phyloP scores from a whole-genome alignment of 2,113 vertebrate species.

The Plestiodon gilberti region DNA sequence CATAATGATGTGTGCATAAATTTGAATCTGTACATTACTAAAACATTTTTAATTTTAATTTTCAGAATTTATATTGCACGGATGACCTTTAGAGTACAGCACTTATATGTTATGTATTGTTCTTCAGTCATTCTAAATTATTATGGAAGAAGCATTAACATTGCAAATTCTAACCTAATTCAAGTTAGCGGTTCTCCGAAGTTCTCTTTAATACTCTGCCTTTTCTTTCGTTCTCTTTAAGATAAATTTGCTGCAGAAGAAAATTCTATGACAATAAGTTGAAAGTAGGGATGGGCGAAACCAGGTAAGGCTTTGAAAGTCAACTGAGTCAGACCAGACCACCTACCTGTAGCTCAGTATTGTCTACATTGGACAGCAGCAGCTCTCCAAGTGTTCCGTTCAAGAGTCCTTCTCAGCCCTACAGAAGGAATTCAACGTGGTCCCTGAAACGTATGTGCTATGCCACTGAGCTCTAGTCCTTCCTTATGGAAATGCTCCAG shows the following conservation, averaged over 20 bases:
- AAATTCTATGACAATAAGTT: no score
- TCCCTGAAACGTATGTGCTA: no score
- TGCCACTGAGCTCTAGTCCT: no score
- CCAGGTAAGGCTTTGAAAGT: no score
- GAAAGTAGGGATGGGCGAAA: no score
- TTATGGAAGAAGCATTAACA: not conserved
- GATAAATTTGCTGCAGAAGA: not conserved
- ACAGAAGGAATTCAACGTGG: no score
- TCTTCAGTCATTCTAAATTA: not conserved
- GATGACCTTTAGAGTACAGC: not conserved
- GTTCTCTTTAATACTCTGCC: rapidly evolving
- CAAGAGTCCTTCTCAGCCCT: no score
- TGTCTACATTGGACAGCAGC: no score
- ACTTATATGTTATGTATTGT: not conserved
- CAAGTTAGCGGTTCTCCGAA: not conserved
- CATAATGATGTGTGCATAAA: not conserved
- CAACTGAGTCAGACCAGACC: no score
- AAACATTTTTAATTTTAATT: not conserved
- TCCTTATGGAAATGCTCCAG: no score
- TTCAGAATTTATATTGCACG: not conserved
- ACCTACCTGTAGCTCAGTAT: no score
- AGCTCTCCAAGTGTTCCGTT: no score
- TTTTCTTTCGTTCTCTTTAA: rapidly evolving
- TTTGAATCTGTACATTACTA: not conserved
- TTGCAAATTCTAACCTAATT: not conserved